A percentile compares a stretch with the other conserved stretches of the same genome.
These are phyloP conservation scores for Onychostruthus taczanowskii DNA, from an alignment of 2,113 vertebrate genomes.

Conservation along the genomic window DNA sequence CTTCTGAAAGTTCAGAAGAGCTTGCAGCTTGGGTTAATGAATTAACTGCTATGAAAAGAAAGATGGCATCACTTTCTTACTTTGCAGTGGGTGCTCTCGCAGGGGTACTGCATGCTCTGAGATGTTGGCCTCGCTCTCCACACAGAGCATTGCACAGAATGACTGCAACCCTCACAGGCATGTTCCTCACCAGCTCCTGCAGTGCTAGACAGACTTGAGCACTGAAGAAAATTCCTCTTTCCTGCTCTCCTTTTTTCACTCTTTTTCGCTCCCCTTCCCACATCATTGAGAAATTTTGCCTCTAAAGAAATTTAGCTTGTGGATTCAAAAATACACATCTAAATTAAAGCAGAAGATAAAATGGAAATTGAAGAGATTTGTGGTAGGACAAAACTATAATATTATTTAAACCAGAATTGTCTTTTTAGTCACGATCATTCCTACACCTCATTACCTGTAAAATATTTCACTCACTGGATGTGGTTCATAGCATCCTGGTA, in stretches of 20 bases:
- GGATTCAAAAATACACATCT: neutral
- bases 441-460: neutral
- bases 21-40: neutral
- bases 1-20: neutral
- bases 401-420: neutral
- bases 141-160: neutral
- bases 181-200: neutral
- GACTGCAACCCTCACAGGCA: fast-evolving
- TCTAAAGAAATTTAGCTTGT: neutral
- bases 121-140: neutral
- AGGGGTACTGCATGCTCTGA: neutral
- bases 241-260: neutral
- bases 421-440: neutral
- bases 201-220: neutral
- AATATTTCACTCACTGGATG: neutral
- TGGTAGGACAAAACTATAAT: neutral
- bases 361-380: neutral
- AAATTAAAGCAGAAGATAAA: neutral
- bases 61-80: neutral
- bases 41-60: neutral
- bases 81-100: neutral
- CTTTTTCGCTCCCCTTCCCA: neutral
- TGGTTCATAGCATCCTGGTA: neutral
- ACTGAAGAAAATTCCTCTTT: neutral
- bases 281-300: neutral